Base-by-base conservation (phyloP, 1,140 invertebrate genomes). In the Galleria mellonella region DNA sequence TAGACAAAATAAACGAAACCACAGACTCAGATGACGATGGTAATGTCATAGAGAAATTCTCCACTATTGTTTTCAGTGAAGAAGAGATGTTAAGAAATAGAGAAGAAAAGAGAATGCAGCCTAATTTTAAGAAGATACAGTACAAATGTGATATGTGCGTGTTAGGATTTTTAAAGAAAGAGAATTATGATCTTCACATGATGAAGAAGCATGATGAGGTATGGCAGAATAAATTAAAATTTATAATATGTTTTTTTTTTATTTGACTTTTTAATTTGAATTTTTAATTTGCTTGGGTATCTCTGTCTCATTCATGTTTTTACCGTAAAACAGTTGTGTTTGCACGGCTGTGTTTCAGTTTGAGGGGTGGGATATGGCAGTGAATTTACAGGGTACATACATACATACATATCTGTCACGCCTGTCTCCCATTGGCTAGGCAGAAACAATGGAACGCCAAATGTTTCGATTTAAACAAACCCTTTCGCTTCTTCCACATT, bases 111-210 rank as follows among this genome's bases (percentile, higher is more conserved):
- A 55, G 61, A 32, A 64, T 45, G 17, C 62, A 65, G 0, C 55
- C 62, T 0, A 76, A 76, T 44, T 76, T 52, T 31, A 76, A 69
- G 39, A 76, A 68, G 40, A 47, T 67, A 14, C 61, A 62, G 0
- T 73, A 39, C 15, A 73, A 76, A 38, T 76, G 72, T 52, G 67
- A 69, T 5, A 42, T 32, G 1, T 76, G 72, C 56, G 70, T 76
- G 0, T 43, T 71, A 0, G 69, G 72, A 0, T 76, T 76, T 33
- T 61, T 39, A 0, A 60, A 27, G n/a, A 44, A 64, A 7, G 55
- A 69, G 0, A 69, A 17, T 11, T 62, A 44, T 52, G 38, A 56
- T 2, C 12, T 49, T 7, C 72, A 76, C 57, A 17, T 59, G 6
- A 9, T 43, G 30, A 71, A 66, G 9, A 66, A 69, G 47, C 72